These are phyloP conservation scores for Pantherophis guttatus DNA, from an alignment of 2,113 vertebrate genomes.

Conservation along the genomic window DNA sequence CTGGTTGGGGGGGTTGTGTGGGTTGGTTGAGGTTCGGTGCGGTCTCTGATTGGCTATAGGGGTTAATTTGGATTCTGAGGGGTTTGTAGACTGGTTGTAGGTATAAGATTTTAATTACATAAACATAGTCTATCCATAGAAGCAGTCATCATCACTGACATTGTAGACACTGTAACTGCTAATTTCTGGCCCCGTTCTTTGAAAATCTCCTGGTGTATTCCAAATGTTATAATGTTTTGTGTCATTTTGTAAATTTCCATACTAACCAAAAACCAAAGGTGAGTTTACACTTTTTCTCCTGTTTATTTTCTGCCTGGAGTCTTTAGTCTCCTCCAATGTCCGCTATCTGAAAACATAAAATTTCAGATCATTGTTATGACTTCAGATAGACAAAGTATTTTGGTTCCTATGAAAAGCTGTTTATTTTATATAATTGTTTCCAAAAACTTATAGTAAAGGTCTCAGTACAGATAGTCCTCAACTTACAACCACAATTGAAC, in stretches of 20 bases:
- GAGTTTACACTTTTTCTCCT: not conserved
- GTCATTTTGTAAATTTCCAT: not conserved
- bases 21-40: too few species aligned
- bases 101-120: not conserved
- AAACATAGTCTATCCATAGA: not conserved
- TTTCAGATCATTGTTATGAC: not conserved
- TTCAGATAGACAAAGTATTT: not conserved
- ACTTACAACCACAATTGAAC: not conserved
- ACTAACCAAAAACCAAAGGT: not conserved
- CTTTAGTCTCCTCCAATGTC: not conserved
- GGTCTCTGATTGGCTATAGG: too few species aligned
- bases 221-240: not conserved
- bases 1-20: too few species aligned
- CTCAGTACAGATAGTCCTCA: not conserved
- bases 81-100: too few species aligned
- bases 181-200: not conserved
- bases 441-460: not conserved
- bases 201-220: not conserved
- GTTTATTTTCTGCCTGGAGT: not conserved
- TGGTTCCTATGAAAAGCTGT: not conserved
- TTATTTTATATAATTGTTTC: not conserved
- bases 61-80: too few species aligned
- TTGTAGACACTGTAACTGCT: not conserved
- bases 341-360: not conserved
- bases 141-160: not conserved